phyloP scores from a whole-genome alignment of 2,797 vertebrate species.

The Pseudomugil tenellus region DNA sequence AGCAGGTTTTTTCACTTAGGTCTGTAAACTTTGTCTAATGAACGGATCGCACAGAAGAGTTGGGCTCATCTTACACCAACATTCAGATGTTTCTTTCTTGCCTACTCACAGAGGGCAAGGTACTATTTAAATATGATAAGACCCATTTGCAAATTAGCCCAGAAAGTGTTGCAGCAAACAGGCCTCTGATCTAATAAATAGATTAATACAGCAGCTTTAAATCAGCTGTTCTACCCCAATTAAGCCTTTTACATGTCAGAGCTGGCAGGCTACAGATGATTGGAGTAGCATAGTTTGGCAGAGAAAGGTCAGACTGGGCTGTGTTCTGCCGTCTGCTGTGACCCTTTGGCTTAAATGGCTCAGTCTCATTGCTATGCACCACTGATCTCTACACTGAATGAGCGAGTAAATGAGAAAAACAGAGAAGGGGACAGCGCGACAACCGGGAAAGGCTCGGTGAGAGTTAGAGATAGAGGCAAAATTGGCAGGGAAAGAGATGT shows the following conservation, averaged over 20 bases:
- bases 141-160: conserved; percentile 31
- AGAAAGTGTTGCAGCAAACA: conserved; percentile 7
- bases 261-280: conserved; percentile 51
- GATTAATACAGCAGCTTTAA: conserved; percentile 58
- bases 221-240: conserved; percentile 44
- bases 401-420: conserved; percentile 53
- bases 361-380: conserved; percentile 63
- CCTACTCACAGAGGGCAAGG: conserved; percentile 24
- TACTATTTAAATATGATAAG: conserved; percentile 21
- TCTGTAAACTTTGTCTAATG: conserved; percentile 19
- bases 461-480: conserved; percentile 24
- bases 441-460: background rate
- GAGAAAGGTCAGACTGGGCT: conserved; percentile 54
- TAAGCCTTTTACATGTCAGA: conserved; percentile 56
- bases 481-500: conserved; percentile 37
- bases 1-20: conserved; percentile 5
- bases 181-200: conserved; percentile 54
- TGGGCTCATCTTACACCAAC: conserved; percentile 1
- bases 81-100: conserved; percentile 11
- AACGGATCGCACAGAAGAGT: conserved; percentile 19
- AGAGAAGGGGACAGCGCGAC: conserved; percentile 21
- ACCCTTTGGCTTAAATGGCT: conserved; percentile 54
- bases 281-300: conserved; percentile 35
- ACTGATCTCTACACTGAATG: conserved; percentile 49
- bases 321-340: conserved; percentile 38